Percentiles rank a stretch among this genome's conserved stretches.
Conservation (phyloP, 2,797 vertebrate species). For the Synaphobranchus kaupii region DNA sequence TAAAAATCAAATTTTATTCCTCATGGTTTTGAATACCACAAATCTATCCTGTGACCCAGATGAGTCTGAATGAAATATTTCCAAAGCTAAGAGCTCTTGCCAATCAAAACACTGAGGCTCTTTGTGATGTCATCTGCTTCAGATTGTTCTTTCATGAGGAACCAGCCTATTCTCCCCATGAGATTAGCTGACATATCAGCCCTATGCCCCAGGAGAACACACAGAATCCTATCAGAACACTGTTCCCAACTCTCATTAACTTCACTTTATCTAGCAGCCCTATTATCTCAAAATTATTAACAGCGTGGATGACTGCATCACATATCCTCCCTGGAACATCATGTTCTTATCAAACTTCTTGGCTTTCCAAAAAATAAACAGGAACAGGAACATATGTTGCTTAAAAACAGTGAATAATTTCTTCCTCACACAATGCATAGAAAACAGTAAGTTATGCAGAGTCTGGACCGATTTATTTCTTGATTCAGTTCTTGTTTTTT, state of each 20-base stretch:
- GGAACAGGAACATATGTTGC: constrained; percentile 37
- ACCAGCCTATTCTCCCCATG: neutral
- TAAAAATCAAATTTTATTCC: neutral
- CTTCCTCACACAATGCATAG: neutral
- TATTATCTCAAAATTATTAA: constrained; percentile 15
- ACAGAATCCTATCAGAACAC: neutral
- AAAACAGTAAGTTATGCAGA: neutral
- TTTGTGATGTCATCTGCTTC: neutral
- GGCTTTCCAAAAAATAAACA: constrained; percentile 25
- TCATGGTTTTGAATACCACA: neutral
- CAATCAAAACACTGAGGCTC: neutral
- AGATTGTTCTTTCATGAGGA: neutral
- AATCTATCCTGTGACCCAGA: neutral
- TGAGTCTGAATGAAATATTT: constrained; percentile 1
- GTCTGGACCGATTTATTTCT: too few relatives aligned
- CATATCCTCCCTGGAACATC: neutral
- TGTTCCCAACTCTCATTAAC: neutral
- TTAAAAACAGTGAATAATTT: neutral
- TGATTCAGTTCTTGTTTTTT: too few relatives aligned
- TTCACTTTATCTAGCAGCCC: neutral
- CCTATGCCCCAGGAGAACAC: neutral
- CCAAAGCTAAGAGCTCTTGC: neutral
- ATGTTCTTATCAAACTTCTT: neutral
- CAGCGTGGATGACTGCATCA: neutral
- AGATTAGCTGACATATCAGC: neutral